Conservation (phyloP, 2,797 vertebrate species). For the Helicolenus hilgendorfi region DNA sequence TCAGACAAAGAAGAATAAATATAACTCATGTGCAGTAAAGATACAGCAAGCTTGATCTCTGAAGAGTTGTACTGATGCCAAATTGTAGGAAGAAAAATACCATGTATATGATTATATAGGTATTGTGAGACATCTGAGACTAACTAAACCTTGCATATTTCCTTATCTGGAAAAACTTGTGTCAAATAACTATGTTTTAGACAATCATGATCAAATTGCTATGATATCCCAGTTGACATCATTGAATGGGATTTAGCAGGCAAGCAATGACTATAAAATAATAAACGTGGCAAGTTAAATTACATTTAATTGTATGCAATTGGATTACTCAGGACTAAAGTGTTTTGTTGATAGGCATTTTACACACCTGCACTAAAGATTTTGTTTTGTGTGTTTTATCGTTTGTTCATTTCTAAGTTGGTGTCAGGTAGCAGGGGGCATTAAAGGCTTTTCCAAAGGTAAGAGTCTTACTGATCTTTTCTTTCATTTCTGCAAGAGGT, state of each 20-base stretch:
- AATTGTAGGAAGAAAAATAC: neutral
- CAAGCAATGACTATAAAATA: neutral
- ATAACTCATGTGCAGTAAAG: neutral
- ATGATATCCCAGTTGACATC: neutral
- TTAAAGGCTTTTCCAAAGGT: neutral
- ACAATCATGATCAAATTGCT: neutral
- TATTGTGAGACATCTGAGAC: neutral
- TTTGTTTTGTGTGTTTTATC: neutral
- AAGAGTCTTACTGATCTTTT: neutral
- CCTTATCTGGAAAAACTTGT: neutral
- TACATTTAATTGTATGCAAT: neutral
- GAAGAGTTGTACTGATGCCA: neutral
- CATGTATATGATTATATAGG: neutral
- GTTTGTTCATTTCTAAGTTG: neutral
- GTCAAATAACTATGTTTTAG: neutral
- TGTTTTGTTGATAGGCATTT: neutral
- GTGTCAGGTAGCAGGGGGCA: neutral
- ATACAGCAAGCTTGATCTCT: neutral
- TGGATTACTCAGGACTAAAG: neutral
- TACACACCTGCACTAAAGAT: neutral
- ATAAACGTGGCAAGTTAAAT: neutral
- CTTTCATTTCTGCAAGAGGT: neutral
- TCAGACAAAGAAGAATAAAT: neutral
- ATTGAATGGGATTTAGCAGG: neutral
- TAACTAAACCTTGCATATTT: slow-evolving; percentile 9